These are phyloP conservation scores for Plebejus argus DNA, from an alignment of 2,888 invertebrate genomes.

Conservation along the genomic window DNA sequence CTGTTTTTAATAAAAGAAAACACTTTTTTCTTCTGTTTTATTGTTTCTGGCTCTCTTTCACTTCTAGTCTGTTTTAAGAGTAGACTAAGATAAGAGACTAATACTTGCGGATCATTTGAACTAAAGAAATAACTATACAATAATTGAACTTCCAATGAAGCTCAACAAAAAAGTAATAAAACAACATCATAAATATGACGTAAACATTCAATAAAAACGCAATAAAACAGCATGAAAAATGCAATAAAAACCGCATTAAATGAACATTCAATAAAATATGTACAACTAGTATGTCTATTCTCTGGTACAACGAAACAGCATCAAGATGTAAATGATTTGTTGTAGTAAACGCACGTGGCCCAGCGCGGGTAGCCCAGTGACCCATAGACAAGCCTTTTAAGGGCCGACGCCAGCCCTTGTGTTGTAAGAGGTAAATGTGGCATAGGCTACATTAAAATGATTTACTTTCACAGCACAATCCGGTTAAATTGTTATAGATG, in stretches of 20 bases:
- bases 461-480: conserved; percentile 31
- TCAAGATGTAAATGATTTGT: conserved; percentile 28
- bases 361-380: conserved; percentile 49
- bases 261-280: neutral
- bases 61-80: too few species aligned
- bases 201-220: too few species aligned
- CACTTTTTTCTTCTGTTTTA: too few species aligned
- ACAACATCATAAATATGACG: too few species aligned
- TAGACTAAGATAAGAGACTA: too few species aligned
- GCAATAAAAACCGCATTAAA: neutral
- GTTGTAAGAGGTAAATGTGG: conserved; percentile 50
- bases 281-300: too few species aligned
- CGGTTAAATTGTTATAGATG: conserved; percentile 31
- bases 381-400: conserved; percentile 68
- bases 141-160: too few species aligned
- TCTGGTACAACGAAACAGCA: neutral
- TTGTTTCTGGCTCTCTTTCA: too few species aligned
- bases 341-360: conserved; percentile 20
- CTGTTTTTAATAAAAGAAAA: too few species aligned
- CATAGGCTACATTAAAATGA: conserved; percentile 34
- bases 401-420: conserved; percentile 67
- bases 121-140: too few species aligned
- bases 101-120: too few species aligned
- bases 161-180: too few species aligned
- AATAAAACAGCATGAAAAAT: neutral